A percentile compares a stretch with the other conserved stretches of the same genome.
Conservation (phyloP, 53 echinoderm and acorn worm species). For the Stichopus horrens region DNA sequence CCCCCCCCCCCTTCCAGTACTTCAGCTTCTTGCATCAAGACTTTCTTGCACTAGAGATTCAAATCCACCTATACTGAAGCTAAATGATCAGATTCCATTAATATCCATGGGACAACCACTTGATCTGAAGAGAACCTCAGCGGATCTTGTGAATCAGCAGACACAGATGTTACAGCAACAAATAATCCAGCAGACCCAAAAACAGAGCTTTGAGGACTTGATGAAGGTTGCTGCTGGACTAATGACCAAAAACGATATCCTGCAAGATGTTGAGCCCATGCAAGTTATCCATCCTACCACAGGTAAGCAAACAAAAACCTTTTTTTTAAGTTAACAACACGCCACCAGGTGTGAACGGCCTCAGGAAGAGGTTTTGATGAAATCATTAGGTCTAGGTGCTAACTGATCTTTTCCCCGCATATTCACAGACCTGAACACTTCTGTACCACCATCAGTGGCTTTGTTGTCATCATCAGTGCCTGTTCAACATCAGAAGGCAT, state of each 20-base stretch:
- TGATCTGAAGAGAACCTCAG: constrained; percentile 16
- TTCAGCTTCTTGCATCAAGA: constrained; percentile 34
- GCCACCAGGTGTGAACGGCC: neutral
- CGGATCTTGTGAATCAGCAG: constrained; percentile 19
- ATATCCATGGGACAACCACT: constrained; percentile 41
- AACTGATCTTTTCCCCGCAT: constrained; percentile 32
- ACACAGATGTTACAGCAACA: constrained; percentile 41
- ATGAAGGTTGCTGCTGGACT: constrained; percentile 37
- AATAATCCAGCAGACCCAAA: constrained; percentile 8
- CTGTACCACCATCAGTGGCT: constrained; percentile 16
- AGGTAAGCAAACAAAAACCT: constrained; percentile 5
- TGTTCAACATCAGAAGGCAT: constrained; percentile 14
- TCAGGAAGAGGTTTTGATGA: constrained; percentile 7
- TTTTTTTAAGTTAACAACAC: neutral
- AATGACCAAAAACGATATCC: constrained; percentile 27
- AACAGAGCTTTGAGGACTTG: constrained; percentile 38
- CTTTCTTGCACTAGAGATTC: constrained; percentile 22
- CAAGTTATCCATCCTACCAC: constrained; percentile 14
- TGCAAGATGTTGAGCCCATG: constrained; percentile 20
- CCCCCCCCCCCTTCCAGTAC: no score
- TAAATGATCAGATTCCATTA: constrained; percentile 36
- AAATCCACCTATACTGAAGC: constrained; percentile 20
- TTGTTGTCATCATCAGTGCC: constrained; percentile 9
- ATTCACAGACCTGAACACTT: constrained; percentile 37
- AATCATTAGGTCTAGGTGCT: constrained; percentile 26